Base-by-base conservation (phyloP, 2,797 vertebrate genomes). In the Gila robusta region DNA sequence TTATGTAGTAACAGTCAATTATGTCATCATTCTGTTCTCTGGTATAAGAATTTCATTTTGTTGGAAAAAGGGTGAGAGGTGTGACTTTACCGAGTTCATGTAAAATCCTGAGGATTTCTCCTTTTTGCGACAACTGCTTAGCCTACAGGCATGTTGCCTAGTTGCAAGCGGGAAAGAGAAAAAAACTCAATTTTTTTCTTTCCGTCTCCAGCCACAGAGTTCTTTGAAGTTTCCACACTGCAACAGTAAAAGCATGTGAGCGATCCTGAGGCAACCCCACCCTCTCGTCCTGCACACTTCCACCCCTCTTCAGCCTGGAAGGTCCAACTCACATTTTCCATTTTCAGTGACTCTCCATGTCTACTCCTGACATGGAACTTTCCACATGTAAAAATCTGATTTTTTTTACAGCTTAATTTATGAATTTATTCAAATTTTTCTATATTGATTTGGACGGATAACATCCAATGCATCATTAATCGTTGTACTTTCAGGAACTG, bases 251-350 rank as follows among this genome's bases (percentile, higher is more conserved):
- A 82, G 54, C 84, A 84, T 77, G 85, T 86, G 88, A 86, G 89
- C 79, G 84, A 92, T 91, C 82, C 32, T 73, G 11, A 87, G 92
- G 92, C 93, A 94, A 92, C 92, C 89, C 93, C 91, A 87, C 92
- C 91, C 81, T 87, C 79, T 82, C 86, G 69, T 79, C 56, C 87
- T 89, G 90, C 91, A 91, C 91, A 91, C 88, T 91, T 88, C 89
- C 88, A 59, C 32, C 88, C 89, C 71, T 77, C 90, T 91, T 92
- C 91, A 90, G 91, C 91, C 91, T 82, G 59, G 81, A 90, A 90
- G 91, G 88, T 90, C 84, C 90, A 92, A 90, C 90, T 91, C 78
- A 89, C 91, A 88, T 92, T 86, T 89, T 91, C 86, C 84, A 69
- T 81, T 80, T 84, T 67, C 67, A 56, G 70, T 52, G 41, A 47